A percentile compares a stretch with the other conserved stretches of the same genome.
Evolutionary conservation across 2,113 vertebrate genomes (phyloP).

Genomic region (Rhegmatorhina hoffmannsi): DNA sequence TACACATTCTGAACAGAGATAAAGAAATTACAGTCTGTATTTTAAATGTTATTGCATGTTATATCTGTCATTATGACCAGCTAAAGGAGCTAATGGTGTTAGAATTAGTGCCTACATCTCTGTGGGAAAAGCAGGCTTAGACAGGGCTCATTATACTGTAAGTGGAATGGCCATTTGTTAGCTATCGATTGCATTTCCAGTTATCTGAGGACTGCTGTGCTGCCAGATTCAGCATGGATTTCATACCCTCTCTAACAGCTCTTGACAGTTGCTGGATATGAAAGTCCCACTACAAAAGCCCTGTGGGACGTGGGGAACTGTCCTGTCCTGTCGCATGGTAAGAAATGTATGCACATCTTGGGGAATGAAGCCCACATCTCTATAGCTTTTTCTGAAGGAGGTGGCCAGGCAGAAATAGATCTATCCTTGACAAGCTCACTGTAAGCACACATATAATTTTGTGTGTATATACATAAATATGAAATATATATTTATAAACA

Average conservation of each 20-base stretch:
- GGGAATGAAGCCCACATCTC: background rate
- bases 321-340: rapidly evolving
- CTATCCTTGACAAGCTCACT: background rate
- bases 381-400: background rate
- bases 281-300: background rate
- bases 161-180: conserved; percentile 55
- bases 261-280: background rate
- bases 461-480: background rate
- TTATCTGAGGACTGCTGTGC: conserved; percentile 20
- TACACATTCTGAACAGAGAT: conserved; percentile 31
- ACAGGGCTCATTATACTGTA: background rate
- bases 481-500: background rate
- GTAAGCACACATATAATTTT: background rate
- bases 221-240: conserved; percentile 12
- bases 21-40: conserved; percentile 33
- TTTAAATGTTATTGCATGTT: conserved; percentile 53
- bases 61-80: conserved; percentile 28
- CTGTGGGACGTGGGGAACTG: background rate
- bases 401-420: background rate
- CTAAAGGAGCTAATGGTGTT: conserved; percentile 3
- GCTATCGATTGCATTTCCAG: conserved; percentile 1
- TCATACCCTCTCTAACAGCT: background rate
- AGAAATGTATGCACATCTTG: background rate
- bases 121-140: conserved; percentile 16
- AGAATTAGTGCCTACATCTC: conserved; percentile 33